Evolutionary conservation across 2,888 invertebrate species (phyloP).

Genomic region (Frankliniella intonsa): DNA sequence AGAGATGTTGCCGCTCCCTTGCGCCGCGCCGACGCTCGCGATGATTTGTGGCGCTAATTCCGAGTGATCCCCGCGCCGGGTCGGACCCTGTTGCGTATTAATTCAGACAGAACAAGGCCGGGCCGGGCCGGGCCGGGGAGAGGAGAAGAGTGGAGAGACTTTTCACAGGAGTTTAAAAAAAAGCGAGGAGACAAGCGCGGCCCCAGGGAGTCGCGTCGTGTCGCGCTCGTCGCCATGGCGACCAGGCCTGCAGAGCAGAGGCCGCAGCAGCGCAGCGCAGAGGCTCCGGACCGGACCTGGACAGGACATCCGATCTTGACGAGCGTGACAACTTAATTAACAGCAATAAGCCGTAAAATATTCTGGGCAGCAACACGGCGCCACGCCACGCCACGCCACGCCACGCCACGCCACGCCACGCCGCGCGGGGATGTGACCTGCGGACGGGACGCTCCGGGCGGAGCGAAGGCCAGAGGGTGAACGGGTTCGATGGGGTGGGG

Average conservation of each 20-base stretch:
- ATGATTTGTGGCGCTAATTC: conserved; percentile 20
- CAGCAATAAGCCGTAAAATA: conserved; percentile 10
- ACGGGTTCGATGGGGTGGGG: neutral
- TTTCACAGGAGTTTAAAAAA: neutral
- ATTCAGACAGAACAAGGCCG: neutral
- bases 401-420: neutral
- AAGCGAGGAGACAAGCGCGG: neutral
- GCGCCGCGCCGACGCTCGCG: neutral
- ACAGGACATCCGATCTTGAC: neutral
- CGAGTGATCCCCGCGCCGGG: neutral
- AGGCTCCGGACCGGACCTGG: neutral
- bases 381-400: neutral
- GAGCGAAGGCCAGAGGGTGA: neutral
- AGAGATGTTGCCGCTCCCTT: no score
- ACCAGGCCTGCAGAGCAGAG: neutral
- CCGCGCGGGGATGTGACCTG: neutral
- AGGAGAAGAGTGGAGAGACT: neutral
- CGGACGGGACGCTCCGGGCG: neutral
- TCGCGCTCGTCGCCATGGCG: neutral
- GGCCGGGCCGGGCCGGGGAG: neutral
- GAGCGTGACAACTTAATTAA: conserved; percentile 23
- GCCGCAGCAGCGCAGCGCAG: neutral
- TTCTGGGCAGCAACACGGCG: neutral
- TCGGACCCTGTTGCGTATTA: neutral
- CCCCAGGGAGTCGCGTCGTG: no score